Evolutionary conservation across 2,797 vertebrate genomes (phyloP).

Genomic region (Bufotes viridis): DNA sequence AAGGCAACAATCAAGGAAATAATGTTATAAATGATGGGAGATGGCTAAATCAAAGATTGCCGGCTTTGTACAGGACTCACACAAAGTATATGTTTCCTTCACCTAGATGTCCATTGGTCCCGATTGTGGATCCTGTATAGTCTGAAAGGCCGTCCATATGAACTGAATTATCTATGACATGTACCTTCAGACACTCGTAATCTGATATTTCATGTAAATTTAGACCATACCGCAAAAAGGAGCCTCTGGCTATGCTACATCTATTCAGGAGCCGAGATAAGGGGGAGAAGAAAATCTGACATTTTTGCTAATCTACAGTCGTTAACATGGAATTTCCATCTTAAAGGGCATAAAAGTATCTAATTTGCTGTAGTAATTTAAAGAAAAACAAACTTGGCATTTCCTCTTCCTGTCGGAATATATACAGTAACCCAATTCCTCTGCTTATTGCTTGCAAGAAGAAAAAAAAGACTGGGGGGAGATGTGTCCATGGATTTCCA

Average conservation of each 20-base stretch:
- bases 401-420: constrained; percentile 68
- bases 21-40: background rate
- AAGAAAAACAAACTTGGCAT: constrained; percentile 72
- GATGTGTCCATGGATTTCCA: constrained; percentile 19
- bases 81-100: constrained; percentile 72
- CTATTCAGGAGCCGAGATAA: constrained; percentile 78
- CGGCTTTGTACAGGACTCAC: constrained; percentile 4
- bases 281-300: constrained; percentile 70
- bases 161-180: constrained; percentile 87
- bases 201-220: constrained; percentile 85
- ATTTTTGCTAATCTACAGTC: constrained; percentile 75
- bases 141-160: constrained; percentile 81
- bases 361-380: constrained; percentile 75
- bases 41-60: constrained; percentile 15
- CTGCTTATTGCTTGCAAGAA: constrained; percentile 15
- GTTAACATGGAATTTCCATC: constrained; percentile 76
- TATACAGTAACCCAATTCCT: constrained; percentile 68
- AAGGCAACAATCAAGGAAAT: background rate
- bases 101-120: constrained; percentile 75
- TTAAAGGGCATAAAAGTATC: constrained; percentile 76
- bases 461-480: constrained; percentile 8
- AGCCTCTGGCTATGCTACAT: constrained; percentile 74
- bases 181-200: constrained; percentile 84
- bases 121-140: constrained; percentile 79
- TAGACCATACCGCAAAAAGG: constrained; percentile 80